Conservation (phyloP, 2,797 vertebrate species). For the Phoebastria nigripes region DNA sequence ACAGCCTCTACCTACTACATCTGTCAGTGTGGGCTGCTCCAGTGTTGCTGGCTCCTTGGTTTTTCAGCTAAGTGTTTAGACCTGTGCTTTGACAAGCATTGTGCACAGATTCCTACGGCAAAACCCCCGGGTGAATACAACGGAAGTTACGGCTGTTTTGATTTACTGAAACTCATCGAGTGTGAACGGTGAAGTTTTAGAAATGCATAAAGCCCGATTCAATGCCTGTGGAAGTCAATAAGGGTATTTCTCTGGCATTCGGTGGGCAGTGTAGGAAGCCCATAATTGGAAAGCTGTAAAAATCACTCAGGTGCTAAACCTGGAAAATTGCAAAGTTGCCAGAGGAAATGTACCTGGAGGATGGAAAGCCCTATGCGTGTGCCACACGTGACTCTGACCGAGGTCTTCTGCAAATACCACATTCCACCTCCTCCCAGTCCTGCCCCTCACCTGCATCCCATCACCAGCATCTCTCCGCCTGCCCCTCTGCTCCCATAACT, state of each 20-base stretch:
- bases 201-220: not conserved
- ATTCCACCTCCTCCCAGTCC: not conserved
- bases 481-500: not conserved
- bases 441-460: not conserved
- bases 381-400: accelerated
- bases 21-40: not conserved
- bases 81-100: not conserved
- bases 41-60: not conserved
- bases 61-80: not conserved
- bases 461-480: accelerated
- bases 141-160: not conserved
- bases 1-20: not conserved
- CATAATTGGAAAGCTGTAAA: not conserved
- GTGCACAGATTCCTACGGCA: not conserved
- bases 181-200: not conserved
- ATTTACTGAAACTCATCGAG: accelerated
- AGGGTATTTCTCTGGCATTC: not conserved
- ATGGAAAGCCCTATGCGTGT: not conserved
- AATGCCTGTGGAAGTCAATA: not conserved
- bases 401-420: not conserved
- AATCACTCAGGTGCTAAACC: not conserved
- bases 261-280: not conserved
- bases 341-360: not conserved
- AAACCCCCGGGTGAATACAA: not conserved
- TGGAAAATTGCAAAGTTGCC: not conserved